Evolutionary conservation across 1,140 invertebrate species (phyloP).

Genomic region (Drosophila setifemur): DNA sequence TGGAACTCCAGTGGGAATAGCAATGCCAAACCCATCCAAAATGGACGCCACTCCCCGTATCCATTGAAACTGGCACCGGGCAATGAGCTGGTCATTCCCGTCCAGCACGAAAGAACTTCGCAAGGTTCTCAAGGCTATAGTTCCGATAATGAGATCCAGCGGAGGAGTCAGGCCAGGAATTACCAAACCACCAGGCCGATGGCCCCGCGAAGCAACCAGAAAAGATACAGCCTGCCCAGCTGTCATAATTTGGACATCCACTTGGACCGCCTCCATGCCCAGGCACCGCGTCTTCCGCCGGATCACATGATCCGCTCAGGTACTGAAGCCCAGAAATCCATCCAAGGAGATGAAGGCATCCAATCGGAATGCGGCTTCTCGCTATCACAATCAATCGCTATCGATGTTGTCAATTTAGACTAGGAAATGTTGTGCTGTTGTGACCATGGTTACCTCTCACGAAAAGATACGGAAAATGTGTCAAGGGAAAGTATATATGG

Average conservation of each 20-base stretch:
- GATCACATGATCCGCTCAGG: constrained; percentile 67
- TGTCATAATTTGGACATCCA: constrained; percentile 77
- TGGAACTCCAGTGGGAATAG: constrained; percentile 79
- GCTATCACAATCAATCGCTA: constrained; percentile 35
- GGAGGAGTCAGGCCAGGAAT: constrained; percentile 52
- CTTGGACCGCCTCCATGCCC: constrained; percentile 72
- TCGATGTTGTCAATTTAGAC: constrained; percentile 73
- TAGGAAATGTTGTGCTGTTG: constrained; percentile 47
- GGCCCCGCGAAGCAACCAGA: constrained; percentile 74
- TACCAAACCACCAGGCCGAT: constrained; percentile 83
- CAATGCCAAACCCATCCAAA: constrained; percentile 66
- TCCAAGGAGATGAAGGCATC: constrained; percentile 9
- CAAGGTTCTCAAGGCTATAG: constrained; percentile 51
- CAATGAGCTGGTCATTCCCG: constrained; percentile 75
- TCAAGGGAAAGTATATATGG: background rate
- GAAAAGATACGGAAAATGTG: background rate
- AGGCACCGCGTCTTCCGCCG: constrained; percentile 68
- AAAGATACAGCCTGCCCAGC: constrained; percentile 82
- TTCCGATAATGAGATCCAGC: constrained; percentile 63
- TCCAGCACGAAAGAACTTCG: constrained; percentile 59
- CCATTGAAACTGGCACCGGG: constrained; percentile 63
- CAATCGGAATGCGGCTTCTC: constrained; percentile 21
- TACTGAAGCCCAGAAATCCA: constrained; percentile 30
- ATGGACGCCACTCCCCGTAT: constrained; percentile 66
- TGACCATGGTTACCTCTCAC: background rate